Conservation (phyloP, 2,888 invertebrate genomes). For the Molorchus minor region DNA sequence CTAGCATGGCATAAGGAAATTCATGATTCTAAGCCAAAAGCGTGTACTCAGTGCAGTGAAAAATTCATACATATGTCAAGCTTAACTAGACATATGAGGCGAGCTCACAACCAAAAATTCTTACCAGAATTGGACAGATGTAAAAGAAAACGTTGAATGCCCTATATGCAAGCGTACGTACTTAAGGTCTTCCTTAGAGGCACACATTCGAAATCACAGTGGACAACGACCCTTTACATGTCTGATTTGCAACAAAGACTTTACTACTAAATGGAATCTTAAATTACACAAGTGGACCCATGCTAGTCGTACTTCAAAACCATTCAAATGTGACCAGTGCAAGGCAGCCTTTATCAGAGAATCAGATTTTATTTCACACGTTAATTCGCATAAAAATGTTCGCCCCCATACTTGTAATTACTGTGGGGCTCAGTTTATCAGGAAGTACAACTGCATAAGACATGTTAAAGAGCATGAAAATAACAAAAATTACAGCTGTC, state of each 20-base stretch:
- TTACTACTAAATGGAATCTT: constrained; percentile 90
- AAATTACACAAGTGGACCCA: constrained; percentile 91
- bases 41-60: constrained; percentile 86
- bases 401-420: constrained; percentile 89
- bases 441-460: constrained; percentile 87
- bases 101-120: constrained; percentile 81
- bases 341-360: constrained; percentile 86
- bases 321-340: constrained; percentile 85
- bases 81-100: constrained; percentile 83
- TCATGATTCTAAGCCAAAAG: constrained; percentile 83
- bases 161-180: constrained; percentile 81
- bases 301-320: constrained; percentile 82
- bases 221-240: constrained; percentile 82
- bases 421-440: constrained; percentile 88
- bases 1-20: constrained; percentile 86
- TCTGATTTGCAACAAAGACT: constrained; percentile 83
- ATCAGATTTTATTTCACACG: constrained; percentile 82
- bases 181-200: constrained; percentile 80
- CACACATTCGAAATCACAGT: constrained; percentile 82
- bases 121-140: constrained; percentile 70
- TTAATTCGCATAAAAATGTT: constrained; percentile 85
- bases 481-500: constrained; percentile 78
- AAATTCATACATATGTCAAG: constrained; percentile 87
- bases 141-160: constrained; percentile 77
- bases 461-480: constrained; percentile 87